Percentiles rank a stretch among this genome's conserved stretches.
These are phyloP conservation scores for Leucozona laternaria DNA, from an alignment of 2,888 invertebrate species.

Conservation along the genomic window DNA sequence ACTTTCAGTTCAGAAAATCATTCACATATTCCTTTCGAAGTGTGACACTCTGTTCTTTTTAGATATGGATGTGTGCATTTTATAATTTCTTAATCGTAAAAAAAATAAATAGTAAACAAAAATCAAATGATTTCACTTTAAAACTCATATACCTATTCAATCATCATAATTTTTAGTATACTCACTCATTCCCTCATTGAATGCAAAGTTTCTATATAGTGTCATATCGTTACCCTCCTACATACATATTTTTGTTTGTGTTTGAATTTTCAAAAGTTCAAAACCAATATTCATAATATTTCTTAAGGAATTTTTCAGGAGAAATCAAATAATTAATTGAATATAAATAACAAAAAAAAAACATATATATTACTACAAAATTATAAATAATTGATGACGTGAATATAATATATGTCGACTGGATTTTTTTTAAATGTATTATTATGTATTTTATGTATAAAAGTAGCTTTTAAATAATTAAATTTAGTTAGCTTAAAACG, in stretches of 20 bases:
- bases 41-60: constrained; percentile 52
- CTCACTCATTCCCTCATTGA: constrained; percentile 70
- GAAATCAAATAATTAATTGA: constrained; percentile 18
- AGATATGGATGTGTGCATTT: constrained; percentile 63
- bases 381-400: constrained; percentile 28
- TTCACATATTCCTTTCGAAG: constrained; percentile 35
- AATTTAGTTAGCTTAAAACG: too few species aligned
- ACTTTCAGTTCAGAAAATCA: constrained; percentile 34
- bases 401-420: constrained; percentile 25
- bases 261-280: constrained; percentile 42
- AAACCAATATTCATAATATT: constrained; percentile 34
- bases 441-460: too few species aligned
- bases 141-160: constrained; percentile 42
- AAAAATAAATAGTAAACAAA: neutral
- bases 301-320: constrained; percentile 43
- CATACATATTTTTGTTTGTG: constrained; percentile 6
- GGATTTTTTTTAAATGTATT: constrained; percentile 18
- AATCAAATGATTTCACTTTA: neutral
- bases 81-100: constrained; percentile 45
- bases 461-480: too few species aligned
- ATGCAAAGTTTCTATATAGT: constrained; percentile 49
- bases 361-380: neutral
- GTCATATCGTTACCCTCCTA: constrained; percentile 36
- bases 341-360: constrained; percentile 3
- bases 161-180: constrained; percentile 51